These are phyloP conservation scores for Colletes latitarsis DNA, from an alignment of 1,140 invertebrate species.

Conservation along the genomic window DNA sequence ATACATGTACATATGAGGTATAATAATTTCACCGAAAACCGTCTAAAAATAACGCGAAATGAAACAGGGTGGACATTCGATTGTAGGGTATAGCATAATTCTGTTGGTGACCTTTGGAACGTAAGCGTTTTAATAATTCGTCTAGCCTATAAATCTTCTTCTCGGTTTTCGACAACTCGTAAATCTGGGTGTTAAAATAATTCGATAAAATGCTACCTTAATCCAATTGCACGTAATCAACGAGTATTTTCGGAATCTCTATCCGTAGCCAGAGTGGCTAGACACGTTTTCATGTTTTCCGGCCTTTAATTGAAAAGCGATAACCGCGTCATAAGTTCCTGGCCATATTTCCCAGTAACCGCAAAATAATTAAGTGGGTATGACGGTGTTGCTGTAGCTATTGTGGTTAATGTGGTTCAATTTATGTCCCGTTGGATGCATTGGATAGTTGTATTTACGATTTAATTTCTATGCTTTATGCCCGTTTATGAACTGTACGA, in stretches of 20 bases:
- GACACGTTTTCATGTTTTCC: constrained; percentile 18
- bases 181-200: constrained; percentile 2
- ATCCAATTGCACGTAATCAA: background rate
- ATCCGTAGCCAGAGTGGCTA: background rate
- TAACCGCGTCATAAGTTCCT: constrained; percentile 22
- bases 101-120: no score
- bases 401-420: constrained; percentile 18
- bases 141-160: background rate
- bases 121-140: background rate
- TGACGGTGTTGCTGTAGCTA: background rate
- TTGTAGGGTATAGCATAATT: no score
- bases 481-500: background rate
- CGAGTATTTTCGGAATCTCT: constrained; percentile 7
- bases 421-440: background rate
- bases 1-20: no score
- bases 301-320: constrained; percentile 32
- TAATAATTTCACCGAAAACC: no score
- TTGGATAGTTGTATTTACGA: background rate
- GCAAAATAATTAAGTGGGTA: constrained; percentile 45
- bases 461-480: background rate
- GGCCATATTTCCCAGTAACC: constrained; percentile 9
- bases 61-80: no score
- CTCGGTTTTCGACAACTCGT: background rate
- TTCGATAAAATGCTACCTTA: background rate
- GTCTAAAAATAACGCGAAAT: no score